Base-by-base conservation (phyloP, 2,113 vertebrate genomes). In the Odobenus rosmarus region DNA sequence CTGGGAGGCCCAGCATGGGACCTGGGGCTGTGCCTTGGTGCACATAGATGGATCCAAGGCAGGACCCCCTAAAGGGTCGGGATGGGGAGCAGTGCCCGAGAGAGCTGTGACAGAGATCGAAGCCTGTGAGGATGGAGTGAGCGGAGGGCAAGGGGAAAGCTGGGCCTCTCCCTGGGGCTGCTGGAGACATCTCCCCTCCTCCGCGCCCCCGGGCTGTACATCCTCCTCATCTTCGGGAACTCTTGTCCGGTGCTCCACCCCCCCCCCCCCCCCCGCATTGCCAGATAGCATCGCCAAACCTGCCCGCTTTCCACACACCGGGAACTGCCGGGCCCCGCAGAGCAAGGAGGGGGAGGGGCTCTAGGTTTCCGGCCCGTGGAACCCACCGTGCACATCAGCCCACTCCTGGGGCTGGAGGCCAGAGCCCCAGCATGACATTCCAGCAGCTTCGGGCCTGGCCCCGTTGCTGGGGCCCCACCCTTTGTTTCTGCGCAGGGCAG, bases 231-330 rank as follows among this genome's bases (percentile, higher is more conserved):
- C 81, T 46, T 55, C n/a, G 3, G 16, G 72, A 7, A 4, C 39
- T 4, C 55, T 3, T 6, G 6, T 8, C 15, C 4, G 7, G 0
- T 0, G 0, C 23, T n/a, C 19, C 39, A 4, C 39, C 1, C 6
- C 42, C 42, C 42, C 42, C 42, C 42, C 1, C 42, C 62, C 6
- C 2, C 31, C 42, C 24, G 4, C 16, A 5, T 53, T 3, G 24
- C 53, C 11, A 3, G 11, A 5, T 26, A 14, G 42, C 39, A 19
- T 55, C 24, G 12, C 74, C 21, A 15, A 55, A 31, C 39, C 3
- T 0, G 2, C 39, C 55, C 1, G 0, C n/a, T 59, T 24, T 33
- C 71, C 33, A 15, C 26, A 19, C 36, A 51, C 23, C 7, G 28
- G 14, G 64, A 33, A 31, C 11, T 15, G 21, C 3, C 33, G 1